phyloP scores from a whole-genome alignment of 2,113 vertebrate genomes.

The Dromiciops gliroides region DNA sequence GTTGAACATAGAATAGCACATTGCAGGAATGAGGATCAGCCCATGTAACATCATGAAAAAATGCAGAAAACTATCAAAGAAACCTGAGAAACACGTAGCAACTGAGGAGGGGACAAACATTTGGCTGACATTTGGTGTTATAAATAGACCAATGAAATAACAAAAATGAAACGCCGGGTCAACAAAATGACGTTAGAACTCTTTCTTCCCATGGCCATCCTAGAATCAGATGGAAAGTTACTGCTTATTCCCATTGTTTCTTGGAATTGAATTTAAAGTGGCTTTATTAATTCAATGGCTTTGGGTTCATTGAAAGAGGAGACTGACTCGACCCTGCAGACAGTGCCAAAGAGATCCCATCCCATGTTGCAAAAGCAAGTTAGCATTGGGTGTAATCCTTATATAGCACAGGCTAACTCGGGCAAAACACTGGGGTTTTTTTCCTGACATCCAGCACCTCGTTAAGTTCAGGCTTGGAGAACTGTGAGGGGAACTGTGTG shows the following conservation, averaged over 20 bases:
- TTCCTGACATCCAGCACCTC: conserved; percentile 84
- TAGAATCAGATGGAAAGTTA: conserved; percentile 52
- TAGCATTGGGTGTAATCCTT: conserved; percentile 81
- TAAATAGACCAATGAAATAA: conserved; percentile 59
- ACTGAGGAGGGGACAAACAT: background rate
- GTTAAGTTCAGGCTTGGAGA: conserved; percentile 84
- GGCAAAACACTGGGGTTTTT: conserved; percentile 81
- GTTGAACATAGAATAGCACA: background rate
- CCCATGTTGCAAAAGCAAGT: conserved; percentile 79
- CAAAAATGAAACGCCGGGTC: conserved; percentile 59
- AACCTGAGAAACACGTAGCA: conserved; percentile 15
- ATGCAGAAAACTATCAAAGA: conserved; percentile 35
- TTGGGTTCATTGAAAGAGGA: conserved; percentile 80
- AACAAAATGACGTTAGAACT: conserved; percentile 57
- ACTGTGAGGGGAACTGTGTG: conserved; percentile 80
- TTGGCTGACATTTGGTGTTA: conserved; percentile 39
- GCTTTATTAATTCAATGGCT: conserved; percentile 79
- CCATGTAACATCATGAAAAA: conserved; percentile 66
- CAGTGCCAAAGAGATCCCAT: conserved; percentile 76
- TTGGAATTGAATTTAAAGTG: conserved; percentile 78
- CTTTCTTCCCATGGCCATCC: conserved; percentile 60
- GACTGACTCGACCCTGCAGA: conserved; percentile 79
- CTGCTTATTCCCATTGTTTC: conserved; percentile 59
- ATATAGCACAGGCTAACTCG: conserved; percentile 73
- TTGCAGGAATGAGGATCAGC: background rate